Evolutionary conservation across 2,113 vertebrate genomes (phyloP).

Genomic region (Rhinolophus ferrumequinum): DNA sequence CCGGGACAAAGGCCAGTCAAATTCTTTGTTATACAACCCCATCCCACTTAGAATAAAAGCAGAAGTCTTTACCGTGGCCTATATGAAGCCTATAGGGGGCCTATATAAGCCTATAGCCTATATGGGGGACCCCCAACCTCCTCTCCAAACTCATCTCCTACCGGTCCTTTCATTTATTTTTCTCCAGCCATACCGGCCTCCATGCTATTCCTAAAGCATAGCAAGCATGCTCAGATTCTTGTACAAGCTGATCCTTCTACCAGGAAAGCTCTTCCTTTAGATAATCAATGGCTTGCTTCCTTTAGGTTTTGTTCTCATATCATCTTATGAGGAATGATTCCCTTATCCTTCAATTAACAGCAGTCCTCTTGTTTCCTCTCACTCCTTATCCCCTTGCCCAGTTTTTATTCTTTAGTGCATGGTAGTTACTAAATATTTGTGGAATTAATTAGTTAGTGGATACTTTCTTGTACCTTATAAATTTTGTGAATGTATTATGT

Average conservation of each 20-base stretch:
- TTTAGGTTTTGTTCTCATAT: background rate
- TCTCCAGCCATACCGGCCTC: background rate
- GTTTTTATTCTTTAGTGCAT: background rate
- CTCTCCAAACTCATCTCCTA: background rate
- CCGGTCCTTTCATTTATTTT: background rate
- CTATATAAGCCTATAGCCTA: no score
- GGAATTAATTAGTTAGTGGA: conserved; percentile 11
- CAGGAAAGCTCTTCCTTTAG: background rate
- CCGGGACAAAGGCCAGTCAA: background rate
- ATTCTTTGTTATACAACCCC: background rate
- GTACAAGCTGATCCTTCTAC: background rate
- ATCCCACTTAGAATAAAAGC: background rate
- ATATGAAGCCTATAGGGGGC: background rate
- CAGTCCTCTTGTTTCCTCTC: background rate
- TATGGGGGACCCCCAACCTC: background rate
- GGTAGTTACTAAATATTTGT: background rate
- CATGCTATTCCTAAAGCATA: background rate
- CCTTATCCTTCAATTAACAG: background rate
- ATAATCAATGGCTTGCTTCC: background rate
- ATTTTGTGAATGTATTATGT: background rate
- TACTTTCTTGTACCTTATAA: background rate
- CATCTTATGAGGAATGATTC: background rate
- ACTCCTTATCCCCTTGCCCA: background rate
- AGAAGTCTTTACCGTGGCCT: background rate
- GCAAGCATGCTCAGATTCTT: background rate